These are phyloP conservation scores for Romanogobio albipinnatus DNA, from an alignment of 2,113 vertebrate genomes.

Conservation along the genomic window DNA sequence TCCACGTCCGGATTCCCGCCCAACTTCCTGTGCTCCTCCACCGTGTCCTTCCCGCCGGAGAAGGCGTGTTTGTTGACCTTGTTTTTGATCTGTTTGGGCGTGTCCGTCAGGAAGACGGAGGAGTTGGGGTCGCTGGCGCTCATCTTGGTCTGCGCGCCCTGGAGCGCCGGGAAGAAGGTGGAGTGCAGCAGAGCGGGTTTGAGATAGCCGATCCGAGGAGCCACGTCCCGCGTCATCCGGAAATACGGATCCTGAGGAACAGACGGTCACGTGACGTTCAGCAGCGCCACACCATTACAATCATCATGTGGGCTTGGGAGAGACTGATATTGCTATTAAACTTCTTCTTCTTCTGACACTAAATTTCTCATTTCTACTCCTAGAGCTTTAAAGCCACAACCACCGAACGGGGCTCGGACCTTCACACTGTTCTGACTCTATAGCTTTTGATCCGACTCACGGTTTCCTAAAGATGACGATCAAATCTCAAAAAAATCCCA, in stretches of 20 bases:
- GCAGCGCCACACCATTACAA: too few relatives aligned
- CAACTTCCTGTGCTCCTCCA: conserved; percentile 90
- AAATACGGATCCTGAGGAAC: conserved; percentile 92
- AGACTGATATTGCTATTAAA: too few relatives aligned
- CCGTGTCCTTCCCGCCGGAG: conserved; percentile 92
- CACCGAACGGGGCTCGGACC: too few relatives aligned
- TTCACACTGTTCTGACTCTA: too few relatives aligned
- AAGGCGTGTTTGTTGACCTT: conserved; percentile 98
- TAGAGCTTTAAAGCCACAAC: too few relatives aligned
- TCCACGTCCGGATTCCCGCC: conserved; percentile 95
- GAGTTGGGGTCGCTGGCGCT: conserved; percentile 95
- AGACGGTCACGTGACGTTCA: neutral
- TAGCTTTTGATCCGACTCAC: too few relatives aligned
- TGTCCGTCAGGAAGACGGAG: conserved; percentile 96
- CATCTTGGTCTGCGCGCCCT: conserved; percentile 99
- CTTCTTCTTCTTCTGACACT: too few relatives aligned
- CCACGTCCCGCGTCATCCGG: conserved; percentile 96
- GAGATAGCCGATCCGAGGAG: conserved; percentile 87
- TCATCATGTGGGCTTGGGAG: too few relatives aligned
- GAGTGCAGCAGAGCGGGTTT: conserved; percentile 96
- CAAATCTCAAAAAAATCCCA: too few relatives aligned
- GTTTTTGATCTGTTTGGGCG: conserved; percentile 94
- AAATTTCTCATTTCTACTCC: too few relatives aligned
- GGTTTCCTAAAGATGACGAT: too few relatives aligned
- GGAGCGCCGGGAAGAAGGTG: conserved; percentile 94